Base-by-base conservation (phyloP, 1,140 invertebrate genomes). In the Wiebesia pumilae region DNA sequence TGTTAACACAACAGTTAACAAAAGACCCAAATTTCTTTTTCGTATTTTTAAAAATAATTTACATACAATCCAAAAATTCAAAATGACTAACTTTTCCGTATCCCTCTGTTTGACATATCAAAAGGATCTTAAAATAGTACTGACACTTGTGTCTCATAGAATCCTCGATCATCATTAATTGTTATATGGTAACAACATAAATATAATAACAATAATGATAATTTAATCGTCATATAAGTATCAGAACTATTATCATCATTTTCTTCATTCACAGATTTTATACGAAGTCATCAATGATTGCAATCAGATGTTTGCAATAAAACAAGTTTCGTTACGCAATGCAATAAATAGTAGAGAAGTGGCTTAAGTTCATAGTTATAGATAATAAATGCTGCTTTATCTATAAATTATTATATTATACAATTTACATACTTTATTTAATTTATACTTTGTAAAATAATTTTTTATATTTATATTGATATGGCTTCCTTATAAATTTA, bases 161-260 rank as follows among this genome's bases (percentile, higher is more conserved):
- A 79, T 21, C 27, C 9, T 51, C 9, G 77, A 75, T 75, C 71
- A 62, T 40, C 71, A 83, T 83, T 83, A 83, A 83, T 83, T 71
- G 51, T 83, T 75, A 24, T 62, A 75, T n/a, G 16, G 40, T 75
- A 83, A 83, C 47, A 43, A 83, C 69, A 54, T 7, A 21, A 75
- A 16, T 67, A 65, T n/a, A 75, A 12, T 65, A n/a, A n/a, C n/a
- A n/a, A n/a, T n/a, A n/a, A 58, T 83, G 38, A n/a, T 83, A 51
- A 82, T 73, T 67, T 43, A 47, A 47, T 47, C 33, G 69, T 69
- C n/a, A n/a, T n/a, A n/a, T n/a, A n/a, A n/a, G n/a, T n/a, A n/a
- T n/a, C n/a, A n/a, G n/a, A n/a, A n/a, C n/a, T n/a, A n/a, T n/a
- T n/a, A 69, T 38, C 62, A 58, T 24, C 24, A 27, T 33, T 24